Base-by-base conservation (phyloP, 1,140 invertebrate genomes). In the Drosophila repleta region DNA sequence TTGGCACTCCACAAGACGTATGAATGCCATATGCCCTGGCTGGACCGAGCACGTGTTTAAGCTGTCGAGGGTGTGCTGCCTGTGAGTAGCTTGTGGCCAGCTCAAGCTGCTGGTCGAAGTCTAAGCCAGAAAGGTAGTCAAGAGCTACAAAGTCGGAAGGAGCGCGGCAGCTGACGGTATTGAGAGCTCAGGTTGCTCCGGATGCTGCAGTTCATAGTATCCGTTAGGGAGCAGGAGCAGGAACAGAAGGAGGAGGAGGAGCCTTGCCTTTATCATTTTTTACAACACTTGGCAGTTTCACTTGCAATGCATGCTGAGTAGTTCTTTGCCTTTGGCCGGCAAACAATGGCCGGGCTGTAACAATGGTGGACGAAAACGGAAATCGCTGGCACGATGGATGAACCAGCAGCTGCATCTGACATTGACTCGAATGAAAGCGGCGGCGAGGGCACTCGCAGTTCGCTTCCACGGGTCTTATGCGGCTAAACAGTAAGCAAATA, bases 341-440 rank as follows among this genome's bases (percentile, higher is more conserved):
- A 24, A 64, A 48, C 48, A 61, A 61, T 49, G 43, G 13, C 13
- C 11, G 13, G 21, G 8, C n/a, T n/a, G 45, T 32, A 49, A 26
- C 41, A 21, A 11, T 26, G 43, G 41, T 8, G 21, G 29, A 35
- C 61, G 68, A 55, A 72, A 72, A 67, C 69, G 53, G 62, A 71
- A 71, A 58, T 71, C 62, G 46, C 55, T 58, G 24, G 51, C 21
- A n/a, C 65, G 35, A 60, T 26, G 48, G 53, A 57, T 45, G 20
- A 41, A 48, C 29, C 65, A 74, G 43, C 71, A 74, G 71, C 65
- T 74, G 71, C 52, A 62, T 37, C 26, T 74, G 71, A 69, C 71
- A 61, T 49, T 68, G 56, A 39, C 21, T 56, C 51, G 26, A 21
- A 43, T 15, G 26, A n/a, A n/a, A n/a, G 26, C 26, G 6, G 4